Conservation (phyloP, 1,140 invertebrate genomes). For the Pemphigus obesinymphae region DNA sequence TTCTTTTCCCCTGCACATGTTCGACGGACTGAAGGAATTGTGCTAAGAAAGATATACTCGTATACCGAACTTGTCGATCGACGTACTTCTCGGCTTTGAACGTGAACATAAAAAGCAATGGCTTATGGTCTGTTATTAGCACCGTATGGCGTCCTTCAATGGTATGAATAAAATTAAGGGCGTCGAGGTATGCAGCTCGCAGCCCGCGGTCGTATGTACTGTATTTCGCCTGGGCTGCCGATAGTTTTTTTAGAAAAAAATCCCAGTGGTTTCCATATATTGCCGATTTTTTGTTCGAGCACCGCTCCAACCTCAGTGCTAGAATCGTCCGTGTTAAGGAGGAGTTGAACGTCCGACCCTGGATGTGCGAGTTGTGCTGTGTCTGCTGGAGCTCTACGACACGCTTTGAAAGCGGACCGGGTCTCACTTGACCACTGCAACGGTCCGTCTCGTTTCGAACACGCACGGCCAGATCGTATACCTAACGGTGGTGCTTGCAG, state of each 20-base stretch:
- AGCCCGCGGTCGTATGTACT: slow-evolving; percentile 51
- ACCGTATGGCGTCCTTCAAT: slow-evolving; percentile 47
- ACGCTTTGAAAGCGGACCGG: slow-evolving; percentile 44
- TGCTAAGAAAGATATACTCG: slow-evolving; percentile 49
- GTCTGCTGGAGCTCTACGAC: slow-evolving; percentile 43
- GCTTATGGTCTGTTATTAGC: slow-evolving; percentile 50
- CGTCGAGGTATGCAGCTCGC: slow-evolving; percentile 46
- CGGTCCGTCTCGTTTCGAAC: not conserved
- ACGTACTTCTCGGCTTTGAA: too few relatives aligned
- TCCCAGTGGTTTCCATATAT: not conserved
- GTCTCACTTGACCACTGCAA: slow-evolving; percentile 48
- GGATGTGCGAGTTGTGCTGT: slow-evolving; percentile 39
- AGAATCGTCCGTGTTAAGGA: not conserved
- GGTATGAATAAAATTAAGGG: slow-evolving; percentile 48
- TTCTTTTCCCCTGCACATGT: slow-evolving; percentile 43
- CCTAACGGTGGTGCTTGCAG: slow-evolving; percentile 23
- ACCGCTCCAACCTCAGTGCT: not conserved
- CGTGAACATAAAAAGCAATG: slow-evolving; percentile 49
- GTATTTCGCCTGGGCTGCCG: slow-evolving; percentile 40
- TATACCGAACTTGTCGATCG: slow-evolving; percentile 46
- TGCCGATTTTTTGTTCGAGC: not conserved
- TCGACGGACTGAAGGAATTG: not conserved
- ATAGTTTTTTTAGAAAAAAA: slow-evolving; percentile 49
- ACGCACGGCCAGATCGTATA: not conserved
- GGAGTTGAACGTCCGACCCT: not conserved